Evolutionary conservation across 2,888 invertebrate species (phyloP).

Genomic region (Masnerella sp.): DNA sequence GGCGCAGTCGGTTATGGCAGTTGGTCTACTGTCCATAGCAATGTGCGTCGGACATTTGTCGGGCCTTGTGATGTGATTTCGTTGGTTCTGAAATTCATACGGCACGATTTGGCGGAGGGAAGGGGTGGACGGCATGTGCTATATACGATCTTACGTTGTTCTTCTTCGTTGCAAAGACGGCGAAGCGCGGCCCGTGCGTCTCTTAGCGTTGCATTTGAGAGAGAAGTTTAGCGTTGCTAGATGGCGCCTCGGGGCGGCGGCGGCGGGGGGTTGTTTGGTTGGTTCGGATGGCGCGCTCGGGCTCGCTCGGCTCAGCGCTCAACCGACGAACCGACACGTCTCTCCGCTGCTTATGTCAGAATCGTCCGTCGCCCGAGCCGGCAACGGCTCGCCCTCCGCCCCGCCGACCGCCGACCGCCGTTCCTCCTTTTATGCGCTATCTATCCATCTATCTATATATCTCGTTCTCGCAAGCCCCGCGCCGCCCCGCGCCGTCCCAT

Average conservation of each 20-base stretch:
- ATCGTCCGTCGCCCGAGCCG: slow-evolving; percentile 57
- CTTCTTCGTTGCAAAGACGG: slow-evolving; percentile 48
- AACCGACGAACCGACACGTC: slow-evolving; percentile 74
- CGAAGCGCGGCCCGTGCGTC: slow-evolving; percentile 58
- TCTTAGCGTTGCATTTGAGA: slow-evolving; percentile 74
- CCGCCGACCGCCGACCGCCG: slow-evolving; percentile 53
- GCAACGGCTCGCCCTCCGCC: slow-evolving; percentile 60
- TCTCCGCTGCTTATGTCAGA: slow-evolving; percentile 71
- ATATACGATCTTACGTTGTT: too few species aligned
- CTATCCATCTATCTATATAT: slow-evolving; percentile 61
- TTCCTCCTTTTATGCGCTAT: slow-evolving; percentile 60
- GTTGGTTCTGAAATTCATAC: slow-evolving; percentile 73
- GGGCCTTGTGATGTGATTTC: slow-evolving; percentile 57
- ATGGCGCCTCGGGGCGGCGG: slow-evolving; percentile 57
- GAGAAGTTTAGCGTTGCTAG: slow-evolving; percentile 68
- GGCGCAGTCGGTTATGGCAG: too few species aligned
- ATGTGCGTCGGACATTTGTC: too few species aligned
- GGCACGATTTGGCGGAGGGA: slow-evolving; percentile 70
- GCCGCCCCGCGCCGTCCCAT: slow-evolving; percentile 61
- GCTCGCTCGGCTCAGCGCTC: slow-evolving; percentile 62
- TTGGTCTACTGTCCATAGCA: too few species aligned
- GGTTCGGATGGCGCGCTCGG: too few species aligned
- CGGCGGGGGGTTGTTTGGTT: slow-evolving; percentile 27
- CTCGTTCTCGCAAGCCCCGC: slow-evolving; percentile 60
- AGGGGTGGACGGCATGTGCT: slow-evolving; percentile 8